These are phyloP conservation scores for Trichopria drosophilae DNA, from an alignment of 2,888 invertebrate genomes.

Conservation along the genomic window DNA sequence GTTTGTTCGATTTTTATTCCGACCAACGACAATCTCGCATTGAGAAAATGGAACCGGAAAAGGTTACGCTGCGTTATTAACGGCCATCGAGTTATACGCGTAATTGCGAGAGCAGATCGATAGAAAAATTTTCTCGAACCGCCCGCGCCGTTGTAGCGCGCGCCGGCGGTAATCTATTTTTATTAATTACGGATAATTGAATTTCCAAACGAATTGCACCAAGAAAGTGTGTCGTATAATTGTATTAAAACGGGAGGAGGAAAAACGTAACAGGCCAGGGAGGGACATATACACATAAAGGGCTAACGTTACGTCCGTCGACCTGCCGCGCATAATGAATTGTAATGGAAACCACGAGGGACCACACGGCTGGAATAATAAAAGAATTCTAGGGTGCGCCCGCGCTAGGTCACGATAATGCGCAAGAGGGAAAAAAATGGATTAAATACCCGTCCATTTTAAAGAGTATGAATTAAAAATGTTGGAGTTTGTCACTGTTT, in stretches of 20 bases:
- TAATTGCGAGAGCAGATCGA: constrained; percentile 27
- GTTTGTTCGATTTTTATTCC: too few species aligned
- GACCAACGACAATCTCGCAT: constrained; percentile 30
- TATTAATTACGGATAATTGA: constrained; percentile 32
- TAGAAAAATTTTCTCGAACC: constrained; percentile 18
- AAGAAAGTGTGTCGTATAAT: constrained; percentile 26
- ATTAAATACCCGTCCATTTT: too few species aligned
- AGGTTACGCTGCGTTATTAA: constrained; percentile 25
- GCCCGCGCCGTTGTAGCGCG: background rate
- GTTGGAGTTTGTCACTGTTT: too few species aligned
- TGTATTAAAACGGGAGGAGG: constrained; percentile 16
- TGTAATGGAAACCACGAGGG: constrained; percentile 27
- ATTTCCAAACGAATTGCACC: constrained; percentile 26
- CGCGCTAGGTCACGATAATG: too few species aligned
- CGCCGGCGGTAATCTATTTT: constrained; percentile 23
- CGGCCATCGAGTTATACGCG: constrained; percentile 25
- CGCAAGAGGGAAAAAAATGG: too few species aligned
- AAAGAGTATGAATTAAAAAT: too few species aligned
- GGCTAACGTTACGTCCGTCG: too few species aligned
- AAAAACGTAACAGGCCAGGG: background rate
- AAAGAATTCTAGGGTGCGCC: too few species aligned
- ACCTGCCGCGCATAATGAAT: too few species aligned
- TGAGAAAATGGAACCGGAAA: constrained; percentile 8
- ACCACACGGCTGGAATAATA: constrained; percentile 26
- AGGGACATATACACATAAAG: too few species aligned